Percentiles rank a stretch among this genome's conserved stretches.
phyloP scores from a whole-genome alignment of 2,113 vertebrate genomes.

The Oreochromis aureus region DNA sequence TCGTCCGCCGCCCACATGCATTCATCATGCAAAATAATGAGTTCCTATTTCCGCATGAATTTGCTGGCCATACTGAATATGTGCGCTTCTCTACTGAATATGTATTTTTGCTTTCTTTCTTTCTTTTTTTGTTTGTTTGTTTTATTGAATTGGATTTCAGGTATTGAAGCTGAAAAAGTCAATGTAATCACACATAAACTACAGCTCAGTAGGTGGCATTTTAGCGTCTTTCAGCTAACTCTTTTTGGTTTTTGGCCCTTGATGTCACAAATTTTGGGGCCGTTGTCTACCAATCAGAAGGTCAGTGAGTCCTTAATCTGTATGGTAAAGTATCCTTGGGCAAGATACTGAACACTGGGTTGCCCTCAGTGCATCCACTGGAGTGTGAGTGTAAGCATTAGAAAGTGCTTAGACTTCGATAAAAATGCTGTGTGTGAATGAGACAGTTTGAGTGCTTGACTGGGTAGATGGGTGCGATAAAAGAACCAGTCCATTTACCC shows the following conservation, averaged over 20 bases:
- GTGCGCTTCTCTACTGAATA: neutral
- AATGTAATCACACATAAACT: neutral
- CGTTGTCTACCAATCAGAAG: neutral
- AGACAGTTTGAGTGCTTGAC: neutral
- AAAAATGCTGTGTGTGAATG: neutral
- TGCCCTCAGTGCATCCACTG: neutral
- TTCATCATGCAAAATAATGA: slow-evolving; percentile 14
- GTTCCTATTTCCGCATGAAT: neutral
- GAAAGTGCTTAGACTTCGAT: neutral
- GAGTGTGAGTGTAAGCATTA: neutral
- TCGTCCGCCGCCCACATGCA: neutral
- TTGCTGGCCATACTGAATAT: neutral
- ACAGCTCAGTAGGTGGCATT: neutral
- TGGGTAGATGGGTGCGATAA: neutral
- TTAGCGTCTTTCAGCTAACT: neutral
- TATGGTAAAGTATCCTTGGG: neutral
- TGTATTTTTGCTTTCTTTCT: neutral
- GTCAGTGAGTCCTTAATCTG: neutral
- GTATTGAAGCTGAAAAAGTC: neutral
- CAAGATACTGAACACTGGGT: neutral
- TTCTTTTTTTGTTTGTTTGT: neutral
- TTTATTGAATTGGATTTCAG: neutral
- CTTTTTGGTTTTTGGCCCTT: neutral
- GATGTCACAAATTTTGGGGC: neutral
- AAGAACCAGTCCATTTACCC: neutral